A percentile compares a stretch with the other conserved stretches of the same genome.
phyloP scores from a whole-genome alignment of 2,888 invertebrate genomes.

The Oscheius myriophilus region DNA sequence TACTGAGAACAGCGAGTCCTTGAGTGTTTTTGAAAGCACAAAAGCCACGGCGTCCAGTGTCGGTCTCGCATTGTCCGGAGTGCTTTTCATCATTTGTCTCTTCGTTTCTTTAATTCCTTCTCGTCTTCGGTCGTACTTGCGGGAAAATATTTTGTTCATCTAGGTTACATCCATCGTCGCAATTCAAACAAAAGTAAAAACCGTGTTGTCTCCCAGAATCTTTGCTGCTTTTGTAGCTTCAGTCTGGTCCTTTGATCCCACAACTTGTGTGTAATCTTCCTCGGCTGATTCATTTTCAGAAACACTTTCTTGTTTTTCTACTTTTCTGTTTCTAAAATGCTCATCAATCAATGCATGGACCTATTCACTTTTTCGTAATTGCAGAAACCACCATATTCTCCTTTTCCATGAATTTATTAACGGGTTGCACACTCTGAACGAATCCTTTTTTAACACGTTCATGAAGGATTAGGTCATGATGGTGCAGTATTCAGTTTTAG shows the following conservation, averaged over 20 bases:
- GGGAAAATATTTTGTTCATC: constrained; percentile 36
- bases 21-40: constrained; percentile 38
- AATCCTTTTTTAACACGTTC: too few relatives aligned
- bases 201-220: constrained; percentile 29
- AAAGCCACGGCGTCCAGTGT: constrained; percentile 39
- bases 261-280: constrained; percentile 11
- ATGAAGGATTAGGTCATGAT: too few relatives aligned
- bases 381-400: constrained; percentile 61
- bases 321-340: too few relatives aligned
- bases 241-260: constrained; percentile 13
- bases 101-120: constrained; percentile 39
- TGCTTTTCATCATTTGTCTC: constrained; percentile 23
- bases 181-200: background rate
- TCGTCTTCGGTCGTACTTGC: constrained; percentile 28
- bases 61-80: constrained; percentile 14
- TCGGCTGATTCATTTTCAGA: background rate
- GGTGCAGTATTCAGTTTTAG: too few relatives aligned
- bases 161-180: background rate
- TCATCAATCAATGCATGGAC: too few relatives aligned
- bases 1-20: constrained; percentile 38
- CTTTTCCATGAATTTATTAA: constrained; percentile 56
- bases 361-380: constrained; percentile 37
- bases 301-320: too few relatives aligned
- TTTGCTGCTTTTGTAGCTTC: constrained; percentile 19
- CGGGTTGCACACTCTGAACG: background rate